Conservation (phyloP, 2,888 invertebrate genomes). For the Scrobipalpa atriplicella region DNA sequence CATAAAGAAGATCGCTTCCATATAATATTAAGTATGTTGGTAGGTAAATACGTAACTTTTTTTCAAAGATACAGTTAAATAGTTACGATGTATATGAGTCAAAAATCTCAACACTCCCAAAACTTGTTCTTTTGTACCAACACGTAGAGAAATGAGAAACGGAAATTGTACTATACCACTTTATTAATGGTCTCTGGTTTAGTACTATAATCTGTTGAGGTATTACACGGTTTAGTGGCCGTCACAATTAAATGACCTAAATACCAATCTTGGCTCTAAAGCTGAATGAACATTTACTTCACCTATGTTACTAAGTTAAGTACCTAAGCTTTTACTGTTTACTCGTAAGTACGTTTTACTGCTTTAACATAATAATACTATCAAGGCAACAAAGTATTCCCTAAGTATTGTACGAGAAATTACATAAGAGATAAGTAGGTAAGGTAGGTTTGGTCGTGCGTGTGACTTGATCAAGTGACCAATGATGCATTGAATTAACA, state of each 20-base stretch:
- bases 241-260: no score
- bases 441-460: neutral
- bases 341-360: neutral
- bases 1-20: no score
- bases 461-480: constrained; percentile 5
- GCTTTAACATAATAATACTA: neutral
- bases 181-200: neutral
- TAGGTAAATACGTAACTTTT: no score
- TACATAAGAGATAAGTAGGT: neutral
- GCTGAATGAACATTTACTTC: neutral
- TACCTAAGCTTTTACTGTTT: neutral
- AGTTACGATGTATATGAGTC: neutral
- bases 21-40: neutral
- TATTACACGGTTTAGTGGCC: no score
- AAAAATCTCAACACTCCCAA: neutral
- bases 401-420: neutral
- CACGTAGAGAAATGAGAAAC: neutral
- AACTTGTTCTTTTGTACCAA: neutral
- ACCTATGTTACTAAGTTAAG: neutral
- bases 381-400: constrained; percentile 3
- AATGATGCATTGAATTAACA: neutral
- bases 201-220: neutral
- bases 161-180: neutral
- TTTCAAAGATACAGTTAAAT: neutral
- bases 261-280: neutral